phyloP scores from a whole-genome alignment of 2,113 vertebrate species.

The Gymnogyps californianus region DNA sequence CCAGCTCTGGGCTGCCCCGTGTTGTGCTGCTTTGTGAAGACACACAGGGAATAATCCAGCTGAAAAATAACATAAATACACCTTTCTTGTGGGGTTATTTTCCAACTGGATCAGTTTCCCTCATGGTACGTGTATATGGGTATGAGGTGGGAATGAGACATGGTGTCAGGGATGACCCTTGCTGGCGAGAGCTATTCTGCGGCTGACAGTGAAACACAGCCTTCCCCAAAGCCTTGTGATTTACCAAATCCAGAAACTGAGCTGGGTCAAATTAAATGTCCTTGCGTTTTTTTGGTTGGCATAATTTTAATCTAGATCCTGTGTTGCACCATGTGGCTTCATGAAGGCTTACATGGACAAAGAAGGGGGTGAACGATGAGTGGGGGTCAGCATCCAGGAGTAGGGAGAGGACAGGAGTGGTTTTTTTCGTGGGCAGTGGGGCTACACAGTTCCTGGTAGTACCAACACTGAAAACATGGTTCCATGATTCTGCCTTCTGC shows the following conservation, averaged over 20 bases:
- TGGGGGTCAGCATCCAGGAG: background rate
- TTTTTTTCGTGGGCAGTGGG: background rate
- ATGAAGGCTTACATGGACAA: background rate
- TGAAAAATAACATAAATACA: background rate
- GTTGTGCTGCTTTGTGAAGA: background rate
- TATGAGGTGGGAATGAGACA: background rate
- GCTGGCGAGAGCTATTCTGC: accelerated
- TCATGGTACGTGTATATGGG: accelerated
- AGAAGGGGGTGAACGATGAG: background rate
- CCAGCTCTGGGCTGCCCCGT: background rate
- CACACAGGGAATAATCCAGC: background rate
- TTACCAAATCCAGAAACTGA: background rate
- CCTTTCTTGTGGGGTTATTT: background rate
- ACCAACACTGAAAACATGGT: background rate
- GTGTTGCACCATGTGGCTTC: background rate
- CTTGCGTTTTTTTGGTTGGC: background rate
- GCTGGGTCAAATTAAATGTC: background rate
- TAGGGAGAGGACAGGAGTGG: background rate
- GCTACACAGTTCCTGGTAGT: background rate
- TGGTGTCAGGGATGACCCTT: background rate
- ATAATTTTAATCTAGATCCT: background rate
- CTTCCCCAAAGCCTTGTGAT: background rate
- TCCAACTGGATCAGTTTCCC: background rate
- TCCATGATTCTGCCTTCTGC: background rate
- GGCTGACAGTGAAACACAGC: background rate